Evolutionary conservation across 2,888 invertebrate species (phyloP), one percentile per base, ranked within the genome.

Genomic region (Watsonalla cultraria): DNA sequence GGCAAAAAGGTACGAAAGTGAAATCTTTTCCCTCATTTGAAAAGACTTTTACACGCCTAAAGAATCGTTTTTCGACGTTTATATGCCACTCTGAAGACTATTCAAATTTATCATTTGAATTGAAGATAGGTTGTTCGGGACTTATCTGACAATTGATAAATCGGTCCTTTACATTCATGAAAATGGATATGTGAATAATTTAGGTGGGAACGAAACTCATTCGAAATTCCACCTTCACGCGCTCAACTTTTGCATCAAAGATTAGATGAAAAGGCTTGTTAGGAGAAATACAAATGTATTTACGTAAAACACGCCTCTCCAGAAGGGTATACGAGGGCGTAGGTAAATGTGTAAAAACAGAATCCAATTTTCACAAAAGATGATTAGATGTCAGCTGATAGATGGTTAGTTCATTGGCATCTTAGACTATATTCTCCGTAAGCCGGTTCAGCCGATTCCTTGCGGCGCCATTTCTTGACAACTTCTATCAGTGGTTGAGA

Each of bases 101-200:
- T 48, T 48, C 48, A 48, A 48, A 48, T 48, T 14, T 48, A 48
- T 37, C 48, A 48, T 48, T 37, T 35, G 48, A 48, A 48, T 48
- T 48, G 48, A 48, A 48, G 48, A 48, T 35, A 48, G 35, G 48
- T 13, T 35, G 33, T 35, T 5, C 24, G 35, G 8, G 24, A 34
- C 48, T 48, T 48, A 48, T 48, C 48, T 48, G 48, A 48, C 48
- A 37, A 48, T 48, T 48, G 48, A 48, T 48, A 48, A 35, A 48
- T 48, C 48, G 48, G 35, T 8, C 35, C 14, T 48, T 35, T 35
- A 35, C 35, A 48, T 48, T 7, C 35, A 24, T 48, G 33, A 35
- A 35, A n/a, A 34, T 48, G 14, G 37, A 14, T 13, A 14, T 14
- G 14, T 37, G 35, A 37, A 24, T 14, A 48, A 13, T 48, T 13